Conservation (phyloP, 2,797 vertebrate genomes). For the Babyrousa celebensis region DNA sequence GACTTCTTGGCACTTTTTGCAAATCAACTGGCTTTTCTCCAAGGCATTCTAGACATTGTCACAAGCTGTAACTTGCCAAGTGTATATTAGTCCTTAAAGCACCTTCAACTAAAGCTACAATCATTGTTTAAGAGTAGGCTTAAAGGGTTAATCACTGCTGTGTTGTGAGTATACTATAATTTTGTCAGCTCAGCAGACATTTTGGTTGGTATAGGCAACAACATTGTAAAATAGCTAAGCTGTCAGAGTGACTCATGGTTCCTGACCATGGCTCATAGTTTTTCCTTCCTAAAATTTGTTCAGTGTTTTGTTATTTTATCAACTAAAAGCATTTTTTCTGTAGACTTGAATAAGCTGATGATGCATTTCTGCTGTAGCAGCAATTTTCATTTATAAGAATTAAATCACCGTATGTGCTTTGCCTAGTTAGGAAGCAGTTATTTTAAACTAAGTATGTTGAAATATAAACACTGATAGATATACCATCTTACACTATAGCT, state of each 20-base stretch:
- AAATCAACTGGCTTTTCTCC: slow-evolving; percentile 53
- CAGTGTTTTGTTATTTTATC: slow-evolving; percentile 30
- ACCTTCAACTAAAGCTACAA: slow-evolving; percentile 8
- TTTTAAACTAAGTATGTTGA: slow-evolving; percentile 44
- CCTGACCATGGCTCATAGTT: slow-evolving; percentile 39
- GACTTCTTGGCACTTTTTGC: background rate
- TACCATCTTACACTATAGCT: background rate
- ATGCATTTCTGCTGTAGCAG: slow-evolving; percentile 51
- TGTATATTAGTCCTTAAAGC: slow-evolving; percentile 53
- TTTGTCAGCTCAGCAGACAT: slow-evolving; percentile 32
- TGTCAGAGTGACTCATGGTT: slow-evolving; percentile 35
- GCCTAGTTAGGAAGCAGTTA: background rate
- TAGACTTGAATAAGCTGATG: slow-evolving; percentile 29
- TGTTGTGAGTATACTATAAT: slow-evolving; percentile 66
- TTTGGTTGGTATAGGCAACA: background rate
- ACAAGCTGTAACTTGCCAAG: slow-evolving; percentile 54
- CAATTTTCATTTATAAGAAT: slow-evolving; percentile 62
- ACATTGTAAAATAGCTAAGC: slow-evolving; percentile 48
- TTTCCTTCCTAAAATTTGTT: slow-evolving; percentile 56
- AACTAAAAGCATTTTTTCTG: slow-evolving; percentile 48
- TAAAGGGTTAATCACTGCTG: slow-evolving; percentile 60
- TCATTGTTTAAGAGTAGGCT: background rate
- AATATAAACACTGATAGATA: background rate
- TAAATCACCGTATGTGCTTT: slow-evolving; percentile 51
- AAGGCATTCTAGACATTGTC: slow-evolving; percentile 65